phyloP scores from a whole-genome alignment of 2,888 invertebrate species.

The Ichneumoninae sp. region DNA sequence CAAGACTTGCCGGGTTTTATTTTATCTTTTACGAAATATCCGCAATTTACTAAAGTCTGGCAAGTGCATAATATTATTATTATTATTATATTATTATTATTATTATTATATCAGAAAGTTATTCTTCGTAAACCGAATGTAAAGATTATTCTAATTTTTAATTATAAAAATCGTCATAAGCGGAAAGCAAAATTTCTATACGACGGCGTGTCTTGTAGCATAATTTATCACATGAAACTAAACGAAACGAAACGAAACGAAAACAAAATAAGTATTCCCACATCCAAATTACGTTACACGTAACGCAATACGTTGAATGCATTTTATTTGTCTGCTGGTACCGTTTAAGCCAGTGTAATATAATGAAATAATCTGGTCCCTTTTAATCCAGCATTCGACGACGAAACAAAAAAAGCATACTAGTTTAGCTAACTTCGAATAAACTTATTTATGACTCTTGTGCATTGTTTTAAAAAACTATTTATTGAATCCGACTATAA shows the following conservation, averaged over 20 bases:
- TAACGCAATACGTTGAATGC: conserved; percentile 57
- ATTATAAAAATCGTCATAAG: conserved; percentile 58
- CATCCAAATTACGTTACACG: conserved; percentile 56
- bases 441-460: conserved; percentile 80
- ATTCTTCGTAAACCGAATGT: conserved; percentile 60
- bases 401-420: conserved; percentile 58
- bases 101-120: conserved; percentile 39
- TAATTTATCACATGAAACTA: conserved; percentile 68
- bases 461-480: conserved; percentile 78
- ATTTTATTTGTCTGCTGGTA: conserved; percentile 59
- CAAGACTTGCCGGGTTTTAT: conserved; percentile 43
- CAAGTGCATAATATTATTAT: conserved; percentile 64
- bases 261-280: conserved; percentile 45
- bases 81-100: conserved; percentile 54
- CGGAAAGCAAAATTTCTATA: conserved; percentile 56
- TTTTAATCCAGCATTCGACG: conserved; percentile 75
- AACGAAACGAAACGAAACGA: conserved; percentile 61
- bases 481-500: conserved; percentile 79
- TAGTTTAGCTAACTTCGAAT: conserved; percentile 59
- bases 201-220: conserved; percentile 71
- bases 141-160: conserved; percentile 64
- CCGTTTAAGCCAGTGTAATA: conserved; percentile 65
- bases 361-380: conserved; percentile 66
- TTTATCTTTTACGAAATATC: conserved; percentile 44
- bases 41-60: conserved; percentile 61